A percentile compares a stretch with the other conserved stretches of the same genome.
Evolutionary conservation across 1,140 invertebrate species (phyloP).

Genomic region (Drosophila repleta): DNA sequence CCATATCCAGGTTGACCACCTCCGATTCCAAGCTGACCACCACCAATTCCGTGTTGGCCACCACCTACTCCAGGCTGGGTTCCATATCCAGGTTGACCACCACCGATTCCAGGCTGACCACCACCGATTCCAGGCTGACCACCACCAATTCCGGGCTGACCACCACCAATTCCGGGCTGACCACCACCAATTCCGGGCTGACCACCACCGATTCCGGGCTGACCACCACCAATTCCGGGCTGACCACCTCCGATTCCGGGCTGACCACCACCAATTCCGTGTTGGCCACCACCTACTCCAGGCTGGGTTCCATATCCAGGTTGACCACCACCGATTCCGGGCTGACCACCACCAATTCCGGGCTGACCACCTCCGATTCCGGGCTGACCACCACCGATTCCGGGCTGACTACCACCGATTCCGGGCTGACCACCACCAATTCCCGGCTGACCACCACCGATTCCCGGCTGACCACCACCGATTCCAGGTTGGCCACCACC

Average conservation of each 20-base stretch:
- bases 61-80: conserved; percentile 17
- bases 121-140: no score
- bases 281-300: conserved; percentile 9
- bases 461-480: conserved; percentile 20
- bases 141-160: conserved; percentile 20
- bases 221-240: conserved; percentile 6
- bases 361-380: conserved; percentile 7
- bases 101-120: conserved; percentile 18
- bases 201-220: conserved; percentile 6
- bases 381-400: conserved; percentile 15
- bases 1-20: conserved; percentile 5
- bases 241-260: conserved; percentile 30
- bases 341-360: conserved; percentile 2
- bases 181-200: conserved; percentile 30
- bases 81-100: not conserved
- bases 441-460: conserved; percentile 5
- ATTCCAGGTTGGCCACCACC: conserved; percentile 18
- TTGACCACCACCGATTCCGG: conserved; percentile 11
- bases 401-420: conserved; percentile 8
- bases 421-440: conserved; percentile 14
- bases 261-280: conserved; percentile 19
- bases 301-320: conserved; percentile 14
- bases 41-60: conserved; percentile 4
- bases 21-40: not conserved
- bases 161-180: conserved; percentile 28